Evolutionary conservation across 1,140 invertebrate species (phyloP), one percentile per base, ranked within the genome.

Genomic region (Akabosia matsudoensis): DNA sequence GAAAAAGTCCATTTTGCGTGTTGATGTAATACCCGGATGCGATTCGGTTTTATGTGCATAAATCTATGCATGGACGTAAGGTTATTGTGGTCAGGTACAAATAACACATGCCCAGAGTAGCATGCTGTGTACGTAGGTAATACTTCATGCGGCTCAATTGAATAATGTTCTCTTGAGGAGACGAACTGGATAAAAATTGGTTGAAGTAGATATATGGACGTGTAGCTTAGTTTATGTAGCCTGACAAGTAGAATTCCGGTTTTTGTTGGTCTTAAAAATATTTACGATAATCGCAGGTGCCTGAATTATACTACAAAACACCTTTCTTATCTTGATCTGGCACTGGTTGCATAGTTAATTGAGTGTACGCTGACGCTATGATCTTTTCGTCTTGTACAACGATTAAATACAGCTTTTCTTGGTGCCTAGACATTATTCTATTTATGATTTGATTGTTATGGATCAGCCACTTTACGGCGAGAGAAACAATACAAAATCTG

Each of bases 181-280:
- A 18, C 37, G 37, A 45, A 45, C 37, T 45, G 37, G 37, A 45
- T 45, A 45, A 45, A 45, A 45, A 45, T 45, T 7, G 18, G 37
- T 45, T 45, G 7, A 45, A 18, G 37, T 45, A 45, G 37, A 45
- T 45, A 45, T 45, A 45, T 45, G 37, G 37, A 45, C 37, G 37
- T 4, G 54, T 61, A 24, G 54, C 45, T 61, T 14, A 61, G 14
- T 61, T 24, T 61, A 61, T 61, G 54, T 61, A 22, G 54, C 54
- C 54, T 14, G 54, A 24, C 54, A 61, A 61, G 7, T 61, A 67
- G 61, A 31, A 67, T 67, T 67, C 61, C 61, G 61, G 61, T 67
- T 67, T 67, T 67, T 67, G 54, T 30, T n/a, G n/a, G n/a, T 67
- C 61, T 67, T 67, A 67, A 67, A 67, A 67, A 67, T 67, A 67